Conservation (phyloP, 2,888 invertebrate genomes). For the Fragum whitleyi region DNA sequence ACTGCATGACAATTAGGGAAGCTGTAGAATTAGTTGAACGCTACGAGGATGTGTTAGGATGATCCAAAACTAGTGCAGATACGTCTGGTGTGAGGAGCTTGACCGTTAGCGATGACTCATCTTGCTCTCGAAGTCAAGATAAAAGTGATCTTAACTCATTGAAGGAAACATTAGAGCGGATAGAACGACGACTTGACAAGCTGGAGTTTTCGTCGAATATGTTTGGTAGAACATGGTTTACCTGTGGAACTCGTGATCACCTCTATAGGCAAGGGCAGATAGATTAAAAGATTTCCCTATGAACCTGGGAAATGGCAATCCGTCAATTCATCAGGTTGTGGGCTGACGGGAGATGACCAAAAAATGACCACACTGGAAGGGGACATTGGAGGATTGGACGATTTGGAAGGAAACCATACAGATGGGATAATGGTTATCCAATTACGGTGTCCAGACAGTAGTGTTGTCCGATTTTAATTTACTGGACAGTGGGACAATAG, state of each 20-base stretch:
- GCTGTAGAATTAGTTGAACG: constrained; percentile 45
- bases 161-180: not conserved
- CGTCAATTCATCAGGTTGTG: constrained; percentile 40
- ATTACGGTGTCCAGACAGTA: too few relatives aligned
- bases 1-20: constrained; percentile 30
- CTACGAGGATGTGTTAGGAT: constrained; percentile 36
- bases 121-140: not conserved
- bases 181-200: not conserved
- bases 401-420: not conserved
- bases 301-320: constrained; percentile 29
- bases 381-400: constrained; percentile 18
- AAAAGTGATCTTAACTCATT: not conserved
- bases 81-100: not conserved
- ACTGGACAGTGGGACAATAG: too few relatives aligned
- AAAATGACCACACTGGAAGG: constrained; percentile 14
- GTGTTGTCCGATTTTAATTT: too few relatives aligned
- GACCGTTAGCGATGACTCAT: not conserved
- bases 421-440: not conserved
- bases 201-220: not conserved
- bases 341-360: constrained; percentile 9
- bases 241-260: not conserved
- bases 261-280: constrained; percentile 7
- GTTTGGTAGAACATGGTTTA: constrained; percentile 13
- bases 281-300: not conserved
- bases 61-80: constrained; percentile 19